Evolutionary conservation across 2,797 vertebrate genomes (phyloP), one percentile per base, ranked within the genome.

Genomic region (Falco peregrinus): DNA sequence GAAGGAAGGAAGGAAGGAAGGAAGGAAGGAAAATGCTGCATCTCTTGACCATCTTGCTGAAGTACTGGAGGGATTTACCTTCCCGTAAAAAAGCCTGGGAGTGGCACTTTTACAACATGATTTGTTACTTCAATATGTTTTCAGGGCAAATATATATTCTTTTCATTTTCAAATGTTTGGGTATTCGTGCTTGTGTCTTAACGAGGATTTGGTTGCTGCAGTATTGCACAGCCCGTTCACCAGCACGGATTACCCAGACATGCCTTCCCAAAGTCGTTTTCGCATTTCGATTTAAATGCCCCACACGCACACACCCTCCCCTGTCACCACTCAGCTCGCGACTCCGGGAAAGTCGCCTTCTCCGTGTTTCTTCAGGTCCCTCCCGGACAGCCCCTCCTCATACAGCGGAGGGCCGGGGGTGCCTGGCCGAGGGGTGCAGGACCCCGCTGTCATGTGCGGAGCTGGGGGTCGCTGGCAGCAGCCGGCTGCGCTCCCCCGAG

Each of bases 331-430:
- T 93, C 87, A 81, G 51, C 51, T 95, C 94, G 64, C 5, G 8
- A 8, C 43, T 68, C 33, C 4, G 3, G 11, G 41, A 53, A 4
- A 92, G 76, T 73, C 70, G 25, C 61, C 86, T 94, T 81, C 80
- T 88, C 65, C n/a, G 39, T 54, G 80, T 87, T 93, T 54, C 70
- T 93, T 89, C 95, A 76, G 61, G 77, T 91, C 70, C 84, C 85
- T 91, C 73, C 86, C 54, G 57, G 54, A 41, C 35, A 61, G 26
- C 45, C 63, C 70, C 56, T 80, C 82, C 41, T 2, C 6, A 1
- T 3, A 8, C 15, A 53, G n/a, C 24, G 5, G 7, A 26, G 35
- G 41, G 6, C 29, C 3, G 12, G 17, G 45, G 29, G 7, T 14
- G 22, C 73, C 1, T 15, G 75, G 28, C 10, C 15, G 18, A 15